Conservation (phyloP, 2,888 invertebrate species). For the Ephialtes manifestator region DNA sequence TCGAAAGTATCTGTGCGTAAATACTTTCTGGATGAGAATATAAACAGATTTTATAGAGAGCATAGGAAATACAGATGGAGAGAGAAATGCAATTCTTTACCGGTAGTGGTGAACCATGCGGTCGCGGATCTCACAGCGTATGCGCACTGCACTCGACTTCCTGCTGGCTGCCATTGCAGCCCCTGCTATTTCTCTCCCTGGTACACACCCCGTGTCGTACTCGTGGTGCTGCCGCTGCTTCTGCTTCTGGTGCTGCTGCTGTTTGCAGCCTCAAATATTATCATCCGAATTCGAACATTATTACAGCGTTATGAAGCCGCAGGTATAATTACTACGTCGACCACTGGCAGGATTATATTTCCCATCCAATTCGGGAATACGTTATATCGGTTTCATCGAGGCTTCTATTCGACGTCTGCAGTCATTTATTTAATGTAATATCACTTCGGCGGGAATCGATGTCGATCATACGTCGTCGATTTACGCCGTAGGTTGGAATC, state of each 20-base stretch:
- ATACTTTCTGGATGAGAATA: constrained; percentile 2
- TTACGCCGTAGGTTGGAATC: not conserved
- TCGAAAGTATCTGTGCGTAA: not conserved
- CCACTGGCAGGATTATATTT: constrained; percentile 80
- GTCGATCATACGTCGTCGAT: constrained; percentile 11
- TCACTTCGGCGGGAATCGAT: constrained; percentile 21
- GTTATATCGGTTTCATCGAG: constrained; percentile 69
- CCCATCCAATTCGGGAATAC: constrained; percentile 80
- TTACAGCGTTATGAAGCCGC: constrained; percentile 79
- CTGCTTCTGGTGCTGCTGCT: no score
- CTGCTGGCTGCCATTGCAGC: constrained; percentile 49
- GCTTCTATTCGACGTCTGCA: constrained; percentile 41
- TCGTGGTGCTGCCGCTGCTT: no score
- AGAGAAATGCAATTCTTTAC: constrained; percentile 75
- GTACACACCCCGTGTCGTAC: constrained; percentile 66
- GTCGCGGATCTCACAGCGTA: constrained; percentile 60
- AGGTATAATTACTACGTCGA: constrained; percentile 78
- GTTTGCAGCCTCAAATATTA: constrained; percentile 74
- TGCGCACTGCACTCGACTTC: constrained; percentile 69
- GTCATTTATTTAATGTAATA: constrained; percentile 48
- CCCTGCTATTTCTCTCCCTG: constrained; percentile 56
- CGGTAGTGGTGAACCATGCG: constrained; percentile 75
- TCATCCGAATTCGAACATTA: constrained; percentile 79
- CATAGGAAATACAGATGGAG: not conserved
- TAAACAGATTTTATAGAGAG: not conserved